Percentiles rank a stretch among this genome's conserved stretches.
phyloP scores from a whole-genome alignment of 1,140 invertebrate species.

The Apis dorsata region DNA sequence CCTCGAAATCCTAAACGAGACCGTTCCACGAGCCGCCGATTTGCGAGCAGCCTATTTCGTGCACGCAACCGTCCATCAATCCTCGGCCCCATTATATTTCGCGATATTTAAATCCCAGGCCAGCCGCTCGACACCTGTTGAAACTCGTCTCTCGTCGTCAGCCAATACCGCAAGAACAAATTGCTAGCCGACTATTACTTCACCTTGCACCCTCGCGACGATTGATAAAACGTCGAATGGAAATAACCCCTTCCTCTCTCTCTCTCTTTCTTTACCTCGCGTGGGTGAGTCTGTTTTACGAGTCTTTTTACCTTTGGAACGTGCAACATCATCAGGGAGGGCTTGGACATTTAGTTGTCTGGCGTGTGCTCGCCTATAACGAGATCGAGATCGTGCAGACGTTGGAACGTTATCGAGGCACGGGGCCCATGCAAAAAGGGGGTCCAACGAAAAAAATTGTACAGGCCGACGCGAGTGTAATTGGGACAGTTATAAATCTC shows the following conservation, averaged over 20 bases:
- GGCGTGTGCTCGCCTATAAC: slow-evolving; percentile 65
- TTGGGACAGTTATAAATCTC: slow-evolving; percentile 77
- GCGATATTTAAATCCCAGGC: background rate
- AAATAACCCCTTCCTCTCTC: too few relatives aligned
- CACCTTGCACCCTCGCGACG: background rate
- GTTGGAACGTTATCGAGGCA: slow-evolving; percentile 54
- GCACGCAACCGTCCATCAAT: slow-evolving; percentile 28
- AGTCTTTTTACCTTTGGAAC: slow-evolving; percentile 15
- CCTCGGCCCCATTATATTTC: background rate
- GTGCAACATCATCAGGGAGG: background rate
- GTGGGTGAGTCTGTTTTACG: slow-evolving; percentile 63
- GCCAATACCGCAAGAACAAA: slow-evolving; percentile 42
- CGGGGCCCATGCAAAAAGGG: slow-evolving; percentile 57
- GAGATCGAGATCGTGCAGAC: slow-evolving; percentile 13
- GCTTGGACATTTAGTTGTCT: slow-evolving; percentile 52
- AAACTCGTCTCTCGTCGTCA: slow-evolving; percentile 1
- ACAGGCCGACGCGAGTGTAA: slow-evolving; percentile 64
- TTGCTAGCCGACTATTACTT: background rate
- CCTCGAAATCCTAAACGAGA: slow-evolving; percentile 3
- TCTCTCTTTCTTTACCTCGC: background rate
- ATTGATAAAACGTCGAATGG: slow-evolving; percentile 28
- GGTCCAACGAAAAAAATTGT: slow-evolving; percentile 59
- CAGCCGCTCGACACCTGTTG: slow-evolving; percentile 31
- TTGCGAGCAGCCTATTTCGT: background rate
- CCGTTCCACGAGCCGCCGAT: background rate